phyloP scores from a whole-genome alignment of 2,797 vertebrate genomes.

The Mareca penelope region DNA sequence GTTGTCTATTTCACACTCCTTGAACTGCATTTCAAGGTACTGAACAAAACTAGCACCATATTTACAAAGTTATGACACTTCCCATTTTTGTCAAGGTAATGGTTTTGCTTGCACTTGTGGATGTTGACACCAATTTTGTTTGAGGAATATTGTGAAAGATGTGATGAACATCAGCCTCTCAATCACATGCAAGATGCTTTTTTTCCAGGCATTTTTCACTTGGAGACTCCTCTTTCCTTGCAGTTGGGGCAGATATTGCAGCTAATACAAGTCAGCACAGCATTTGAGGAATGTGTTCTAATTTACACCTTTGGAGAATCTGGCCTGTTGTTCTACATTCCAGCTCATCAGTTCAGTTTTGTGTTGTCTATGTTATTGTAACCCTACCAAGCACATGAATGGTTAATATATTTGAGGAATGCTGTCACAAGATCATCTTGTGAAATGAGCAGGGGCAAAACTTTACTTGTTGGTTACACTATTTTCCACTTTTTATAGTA shows the following conservation, averaged over 20 bases:
- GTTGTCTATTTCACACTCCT: not conserved
- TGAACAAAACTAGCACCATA: not conserved
- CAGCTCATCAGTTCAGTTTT: not conserved
- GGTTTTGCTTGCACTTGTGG: not conserved
- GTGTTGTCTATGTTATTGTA: not conserved
- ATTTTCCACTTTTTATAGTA: not conserved
- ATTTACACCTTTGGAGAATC: not conserved
- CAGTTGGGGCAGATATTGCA: not conserved
- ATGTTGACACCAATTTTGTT: not conserved
- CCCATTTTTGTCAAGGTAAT: not conserved
- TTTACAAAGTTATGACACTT: not conserved
- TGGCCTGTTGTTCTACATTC: not conserved
- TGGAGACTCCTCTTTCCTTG: not conserved
- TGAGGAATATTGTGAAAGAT: not conserved
- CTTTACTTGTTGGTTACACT: not conserved
- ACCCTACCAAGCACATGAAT: not conserved
- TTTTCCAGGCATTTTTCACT: not conserved
- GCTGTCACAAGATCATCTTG: not conserved
- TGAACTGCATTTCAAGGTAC: not conserved
- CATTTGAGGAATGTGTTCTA: not conserved
- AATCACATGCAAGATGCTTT: not conserved
- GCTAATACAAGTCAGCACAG: not conserved
- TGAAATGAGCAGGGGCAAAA: not conserved
- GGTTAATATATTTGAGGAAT: not conserved
- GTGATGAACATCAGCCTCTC: not conserved